Evolutionary conservation across 64 coral and sea anemone species (phyloP), one percentile per base, ranked within the genome.

Genomic region (Pocillopora verrucosa): DNA sequence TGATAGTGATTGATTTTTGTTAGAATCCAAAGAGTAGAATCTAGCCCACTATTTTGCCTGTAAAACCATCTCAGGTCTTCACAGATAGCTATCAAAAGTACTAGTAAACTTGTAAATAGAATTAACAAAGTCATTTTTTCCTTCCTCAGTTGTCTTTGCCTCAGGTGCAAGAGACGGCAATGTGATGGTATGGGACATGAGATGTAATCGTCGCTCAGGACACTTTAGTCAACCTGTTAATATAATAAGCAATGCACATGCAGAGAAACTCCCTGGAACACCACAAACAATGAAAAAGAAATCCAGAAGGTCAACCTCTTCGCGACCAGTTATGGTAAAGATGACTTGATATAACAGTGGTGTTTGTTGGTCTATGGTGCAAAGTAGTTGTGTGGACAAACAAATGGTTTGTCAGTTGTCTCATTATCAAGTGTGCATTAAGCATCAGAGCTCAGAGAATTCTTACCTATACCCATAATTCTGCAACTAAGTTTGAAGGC

Each of bases 141-240:
- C 7, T 86, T 20, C 87, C 13, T 34, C 74, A 98, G 96, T 98
- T 91, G 87, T 93, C 37, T 95, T 98, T 94, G 90, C 93, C 11
- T 93, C 96, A 36, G 96, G 96, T 37, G 83, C 96, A 57, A 78
- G 96, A 78, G 96, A 98, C 91, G 96, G 96, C 4, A 98, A 98
- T 56, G 90, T 98, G 30, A 98, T 98, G 96, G 91, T 95, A 20
- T 98, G 96, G 96, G 96, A 98, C 59, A 88, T 95, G 45, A 92
- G 96, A 58, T 98, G 93, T 59, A 98, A 98, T 85, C 77, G 80
- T 13, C 88, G 96, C 10, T 84, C 90, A 68, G 96, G 91, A 60
- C 80, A 87, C 38, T 84, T 70, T 45, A 91, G 92, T 78, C 86
- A 95, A 85, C 96, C 96, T 61, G 85, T 98, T 45, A 98, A 93